A percentile compares a stretch with the other conserved stretches of the same genome.
phyloP scores from a whole-genome alignment of 2,888 invertebrate genomes.

The Gryllus longicercus region DNA sequence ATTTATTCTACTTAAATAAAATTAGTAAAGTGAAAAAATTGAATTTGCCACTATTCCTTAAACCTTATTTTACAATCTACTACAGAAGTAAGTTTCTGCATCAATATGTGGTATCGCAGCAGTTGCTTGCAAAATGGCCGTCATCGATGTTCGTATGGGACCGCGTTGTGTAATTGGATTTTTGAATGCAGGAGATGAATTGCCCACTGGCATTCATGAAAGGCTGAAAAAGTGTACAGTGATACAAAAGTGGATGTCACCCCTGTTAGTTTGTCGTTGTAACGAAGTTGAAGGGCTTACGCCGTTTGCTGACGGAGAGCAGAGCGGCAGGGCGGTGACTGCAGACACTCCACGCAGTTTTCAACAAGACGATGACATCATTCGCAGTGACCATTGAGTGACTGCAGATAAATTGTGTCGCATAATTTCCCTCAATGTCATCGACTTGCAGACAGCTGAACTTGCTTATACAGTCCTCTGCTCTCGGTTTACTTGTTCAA shows the following conservation, averaged over 20 bases:
- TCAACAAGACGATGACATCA: background rate
- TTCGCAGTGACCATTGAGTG: background rate
- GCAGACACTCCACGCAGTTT: background rate
- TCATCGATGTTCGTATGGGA: no score
- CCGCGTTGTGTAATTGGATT: no score
- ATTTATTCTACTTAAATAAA: background rate
- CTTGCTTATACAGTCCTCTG: no score
- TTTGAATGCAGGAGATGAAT: background rate
- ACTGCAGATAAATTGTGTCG: background rate
- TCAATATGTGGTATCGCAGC: no score
- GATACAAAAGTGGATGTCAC: background rate
- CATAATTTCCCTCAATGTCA: background rate
- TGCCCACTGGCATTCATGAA: background rate
- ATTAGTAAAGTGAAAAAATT: background rate
- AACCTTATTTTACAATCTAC: background rate
- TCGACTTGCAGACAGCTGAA: no score
- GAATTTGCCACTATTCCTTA: background rate
- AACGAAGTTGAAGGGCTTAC: background rate
- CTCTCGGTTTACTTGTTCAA: no score
- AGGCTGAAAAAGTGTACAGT: background rate
- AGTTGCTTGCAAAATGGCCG: no score
- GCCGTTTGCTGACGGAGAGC: background rate
- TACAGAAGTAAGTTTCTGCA: background rate
- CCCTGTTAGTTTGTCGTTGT: background rate
- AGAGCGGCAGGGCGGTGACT: background rate